Base-by-base conservation (phyloP, 2,113 vertebrate genomes). In the Oxyura jamaicensis region DNA sequence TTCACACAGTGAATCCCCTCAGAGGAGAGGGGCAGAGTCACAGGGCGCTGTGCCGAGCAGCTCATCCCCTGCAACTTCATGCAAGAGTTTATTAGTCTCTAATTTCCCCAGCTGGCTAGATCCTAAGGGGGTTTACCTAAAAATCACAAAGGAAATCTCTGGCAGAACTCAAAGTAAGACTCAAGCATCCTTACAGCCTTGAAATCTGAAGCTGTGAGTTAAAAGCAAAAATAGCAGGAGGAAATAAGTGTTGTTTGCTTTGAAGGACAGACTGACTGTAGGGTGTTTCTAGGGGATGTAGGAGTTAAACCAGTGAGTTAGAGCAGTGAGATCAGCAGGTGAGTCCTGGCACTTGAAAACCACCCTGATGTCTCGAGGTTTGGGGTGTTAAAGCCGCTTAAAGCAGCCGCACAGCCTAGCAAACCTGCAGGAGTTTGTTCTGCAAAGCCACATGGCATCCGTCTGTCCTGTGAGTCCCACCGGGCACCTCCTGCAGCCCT, bases 1-100 rank as follows among this genome's bases (percentile, higher is more conserved):
- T 77, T 86, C 0, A 0, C 56, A 29, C 7, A 2, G 69, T 0
- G 13, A 86, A 68, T 86, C 60, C 62, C 41, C 46, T 66, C 0
- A 0, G 35, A 3, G 5, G 89, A 84, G 66, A 69, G 66, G 26
- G 86, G 80, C 15, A 3, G 2, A 79, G 36, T 42, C 94, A 62
- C 0, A 0, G 72, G 84, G 63, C 1, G 2, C 77, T 88, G 65
- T 18, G 68, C 72, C 67, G 83, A 67, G 58, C 14, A 62, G 86
- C 50, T 77, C 17, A 77, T 88, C 76, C 33, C 0, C 83, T 83
- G 50, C 80, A 78, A 67, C 76, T 94, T 60, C 12, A 55, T 63
- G 60, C 65, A 62, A 44, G 65, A 78, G 55, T 95, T 95, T 88
- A 33, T 91, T 65, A 78, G 56, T 50, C 50, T 18, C 91, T 72